Percentiles rank a stretch among this genome's conserved stretches.
These are phyloP conservation scores for Arctopsyche grandis DNA, from an alignment of 1,140 invertebrate species.

Conservation along the genomic window DNA sequence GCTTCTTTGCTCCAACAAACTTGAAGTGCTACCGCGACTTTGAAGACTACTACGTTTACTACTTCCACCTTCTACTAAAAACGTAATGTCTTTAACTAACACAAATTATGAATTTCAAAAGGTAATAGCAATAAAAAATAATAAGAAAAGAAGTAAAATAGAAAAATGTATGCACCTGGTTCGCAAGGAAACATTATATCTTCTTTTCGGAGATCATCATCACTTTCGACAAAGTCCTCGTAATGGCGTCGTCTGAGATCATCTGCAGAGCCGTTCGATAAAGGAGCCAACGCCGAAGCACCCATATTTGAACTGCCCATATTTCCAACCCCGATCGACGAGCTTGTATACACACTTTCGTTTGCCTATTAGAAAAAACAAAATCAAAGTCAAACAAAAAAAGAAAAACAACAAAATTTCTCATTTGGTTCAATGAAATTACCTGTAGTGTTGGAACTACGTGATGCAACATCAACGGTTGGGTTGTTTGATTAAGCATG, in stretches of 20 bases:
- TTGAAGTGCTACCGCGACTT: slow-evolving; percentile 88
- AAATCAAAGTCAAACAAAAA: not conserved
- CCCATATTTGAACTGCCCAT: slow-evolving; percentile 55
- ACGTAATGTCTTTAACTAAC: not conserved
- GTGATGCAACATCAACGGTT: slow-evolving; percentile 54
- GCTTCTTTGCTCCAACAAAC: slow-evolving; percentile 81
- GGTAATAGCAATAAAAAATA: not conserved
- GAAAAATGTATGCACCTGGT: slow-evolving; percentile 63
- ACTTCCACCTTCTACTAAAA: slow-evolving; percentile 71
- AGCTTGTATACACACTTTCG: slow-evolving; percentile 63
- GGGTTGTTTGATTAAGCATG: slow-evolving; percentile 19
- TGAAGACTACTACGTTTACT: slow-evolving; percentile 91
- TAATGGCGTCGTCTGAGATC: slow-evolving; percentile 69
- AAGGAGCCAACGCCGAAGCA: slow-evolving; percentile 56
- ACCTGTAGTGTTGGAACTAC: slow-evolving; percentile 56
- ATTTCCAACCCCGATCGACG: slow-evolving; percentile 58
- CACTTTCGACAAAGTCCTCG: slow-evolving; percentile 88
- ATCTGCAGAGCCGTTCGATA: slow-evolving; percentile 68
- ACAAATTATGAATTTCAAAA: slow-evolving; percentile 46
- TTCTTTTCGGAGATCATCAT: slow-evolving; percentile 88
- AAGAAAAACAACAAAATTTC: not conserved
- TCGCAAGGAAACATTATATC: slow-evolving; percentile 86
- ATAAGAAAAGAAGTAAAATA: slow-evolving; percentile 16
- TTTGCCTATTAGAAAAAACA: slow-evolving; percentile 26
- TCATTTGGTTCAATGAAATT: not conserved